Percentiles rank a stretch among this genome's conserved stretches.
Evolutionary conservation across 1,140 invertebrate genomes (phyloP).

Genomic region (Archegozetes longisetosus): DNA sequence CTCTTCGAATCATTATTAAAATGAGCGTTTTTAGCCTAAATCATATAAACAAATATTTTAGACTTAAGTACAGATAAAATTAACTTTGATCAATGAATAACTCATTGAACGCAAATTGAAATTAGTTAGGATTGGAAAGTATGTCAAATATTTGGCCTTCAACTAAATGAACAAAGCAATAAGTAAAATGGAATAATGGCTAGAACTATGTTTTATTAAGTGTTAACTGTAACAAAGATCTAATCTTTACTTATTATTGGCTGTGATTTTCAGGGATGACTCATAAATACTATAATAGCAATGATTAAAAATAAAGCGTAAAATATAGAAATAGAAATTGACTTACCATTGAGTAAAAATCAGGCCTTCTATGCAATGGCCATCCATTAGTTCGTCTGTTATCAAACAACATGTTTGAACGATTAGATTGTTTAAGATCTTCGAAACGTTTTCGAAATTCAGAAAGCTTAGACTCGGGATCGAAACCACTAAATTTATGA

Average conservation of each 20-base stretch:
- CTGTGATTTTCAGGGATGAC: not conserved
- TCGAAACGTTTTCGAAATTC: conserved; percentile 11
- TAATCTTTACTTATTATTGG: no score
- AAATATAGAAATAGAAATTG: not conserved
- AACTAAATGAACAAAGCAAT: no score
- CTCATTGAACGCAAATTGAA: no score
- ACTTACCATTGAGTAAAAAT: not conserved
- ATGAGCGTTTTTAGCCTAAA: not conserved
- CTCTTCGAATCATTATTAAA: not conserved
- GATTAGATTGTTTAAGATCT: not conserved
- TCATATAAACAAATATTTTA: not conserved
- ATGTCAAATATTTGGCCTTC: no score
- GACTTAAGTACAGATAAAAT: no score
- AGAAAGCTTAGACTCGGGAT: not conserved
- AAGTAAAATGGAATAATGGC: no score
- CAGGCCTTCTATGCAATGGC: not conserved
- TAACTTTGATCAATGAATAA: no score
- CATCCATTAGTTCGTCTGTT: not conserved
- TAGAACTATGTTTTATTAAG: no score
- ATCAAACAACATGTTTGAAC: not conserved
- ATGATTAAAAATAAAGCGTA: not conserved
- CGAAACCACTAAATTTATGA: conserved; percentile 1
- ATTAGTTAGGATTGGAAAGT: no score
- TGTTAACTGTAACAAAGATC: no score
- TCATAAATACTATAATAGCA: not conserved